Evolutionary conservation across 2,888 invertebrate species (phyloP), one percentile per base, ranked within the genome.

Genomic region (Nipponacmea schrenckii): DNA sequence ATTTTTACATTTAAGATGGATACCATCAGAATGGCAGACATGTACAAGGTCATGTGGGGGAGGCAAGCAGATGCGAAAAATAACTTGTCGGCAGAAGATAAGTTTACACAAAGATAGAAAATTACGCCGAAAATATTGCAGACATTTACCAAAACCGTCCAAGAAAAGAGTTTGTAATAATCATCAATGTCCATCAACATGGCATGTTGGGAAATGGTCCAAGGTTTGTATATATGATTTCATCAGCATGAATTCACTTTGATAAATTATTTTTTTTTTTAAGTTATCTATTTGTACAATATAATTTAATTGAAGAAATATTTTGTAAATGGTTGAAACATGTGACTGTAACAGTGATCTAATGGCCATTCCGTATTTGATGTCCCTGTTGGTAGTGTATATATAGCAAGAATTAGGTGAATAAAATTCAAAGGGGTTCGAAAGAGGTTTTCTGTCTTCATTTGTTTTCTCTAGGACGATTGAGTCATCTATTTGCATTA

Each of bases 131-230:
- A 77, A 76, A 17, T 69, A 73, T 66, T 86, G 86, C 74, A 78
- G 80, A 64, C 72, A 78, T 62, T 69, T 83, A 12, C 73, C 81
- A 7, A 79, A 79, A 66, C 86, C 86, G 12, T 67, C 76, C 17
- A 73, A 74, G 20, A 76, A 78, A 63, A 75, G 79, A 26, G 68
- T 75, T 3, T 87, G 87, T 75, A 85, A 85, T 69, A 65, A 74
- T 15, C 83, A 83, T 10, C 79, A 79, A 44, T 85, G 84, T 76
- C 83, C 81, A 0, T 96, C 97, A 0, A 91, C 92, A 68, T 98
- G 96, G 94, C 94, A 95, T 85, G 90, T 93, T 20, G 96, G 94
- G 67, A 94, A 94, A 10, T 98, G 98, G 98, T 93, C 93, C 86
- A 94, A 95, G 80, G 96, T 96, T 90, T 91, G 92, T 88, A 45